Evolutionary conservation across 1,140 invertebrate genomes (phyloP).

Genomic region (Nephotettix cincticeps): DNA sequence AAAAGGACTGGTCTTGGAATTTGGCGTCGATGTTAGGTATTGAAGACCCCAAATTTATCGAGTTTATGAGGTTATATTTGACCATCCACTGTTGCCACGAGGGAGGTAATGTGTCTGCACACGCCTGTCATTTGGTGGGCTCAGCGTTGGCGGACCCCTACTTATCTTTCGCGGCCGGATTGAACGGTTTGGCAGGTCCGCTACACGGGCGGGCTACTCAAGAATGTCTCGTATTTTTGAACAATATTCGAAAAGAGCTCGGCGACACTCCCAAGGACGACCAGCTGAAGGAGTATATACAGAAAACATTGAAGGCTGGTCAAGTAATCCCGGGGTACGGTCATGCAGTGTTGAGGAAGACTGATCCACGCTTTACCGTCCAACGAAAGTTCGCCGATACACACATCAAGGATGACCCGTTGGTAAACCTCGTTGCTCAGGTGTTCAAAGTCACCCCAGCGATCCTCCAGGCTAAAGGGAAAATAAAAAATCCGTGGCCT

Average conservation of each 20-base stretch:
- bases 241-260: background rate
- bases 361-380: background rate
- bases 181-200: conserved; percentile 93
- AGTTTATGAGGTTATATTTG: conserved; percentile 50
- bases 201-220: conserved; percentile 90
- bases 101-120: conserved; percentile 93
- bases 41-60: background rate
- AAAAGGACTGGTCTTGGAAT: background rate
- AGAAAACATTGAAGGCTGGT: conserved; percentile 52
- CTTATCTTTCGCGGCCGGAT: conserved; percentile 85
- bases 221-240: background rate
- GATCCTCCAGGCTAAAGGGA: background rate
- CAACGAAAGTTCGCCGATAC: background rate
- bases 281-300: conserved; percentile 88
- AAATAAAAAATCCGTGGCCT: background rate
- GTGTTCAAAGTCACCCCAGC: background rate
- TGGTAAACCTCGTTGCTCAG: background rate
- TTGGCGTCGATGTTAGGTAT: background rate
- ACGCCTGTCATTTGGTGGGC: conserved; percentile 91
- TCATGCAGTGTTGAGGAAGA: background rate
- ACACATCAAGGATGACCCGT: no score
- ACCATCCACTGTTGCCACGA: conserved; percentile 96
- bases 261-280: conserved; percentile 62
- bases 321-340: background rate
- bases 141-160: conserved; percentile 94